Evolutionary conservation across 2,113 vertebrate genomes (phyloP).

Genomic region (Murina feae): DNA sequence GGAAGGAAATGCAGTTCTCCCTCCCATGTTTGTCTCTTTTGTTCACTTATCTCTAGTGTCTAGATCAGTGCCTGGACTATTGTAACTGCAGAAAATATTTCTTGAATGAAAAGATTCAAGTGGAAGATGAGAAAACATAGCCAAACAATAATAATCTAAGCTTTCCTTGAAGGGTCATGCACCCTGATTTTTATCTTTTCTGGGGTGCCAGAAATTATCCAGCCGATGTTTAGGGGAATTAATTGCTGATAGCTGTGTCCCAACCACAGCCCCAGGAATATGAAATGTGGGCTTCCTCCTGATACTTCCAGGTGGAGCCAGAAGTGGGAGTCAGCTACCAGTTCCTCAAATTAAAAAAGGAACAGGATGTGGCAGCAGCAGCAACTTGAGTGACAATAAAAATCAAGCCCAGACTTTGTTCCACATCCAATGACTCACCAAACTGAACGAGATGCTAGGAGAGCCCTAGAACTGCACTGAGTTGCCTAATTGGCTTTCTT

Average conservation of each 20-base stretch:
- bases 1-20: neutral
- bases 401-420: neutral
- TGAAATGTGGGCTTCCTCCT: neutral
- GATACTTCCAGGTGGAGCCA: neutral
- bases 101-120: constrained; percentile 14
- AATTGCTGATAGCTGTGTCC: neutral
- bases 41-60: neutral
- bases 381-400: constrained; percentile 12
- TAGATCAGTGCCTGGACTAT: neutral
- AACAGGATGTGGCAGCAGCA: neutral
- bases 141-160: neutral
- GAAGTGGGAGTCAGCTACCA: neutral
- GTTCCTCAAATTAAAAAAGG: constrained; percentile 23
- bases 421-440: neutral
- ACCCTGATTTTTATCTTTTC: neutral
- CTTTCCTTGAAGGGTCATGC: neutral
- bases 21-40: neutral
- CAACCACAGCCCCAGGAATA: neutral
- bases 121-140: neutral
- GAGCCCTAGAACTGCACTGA: neutral
- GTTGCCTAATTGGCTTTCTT: neutral
- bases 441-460: neutral
- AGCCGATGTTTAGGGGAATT: neutral
- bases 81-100: neutral
- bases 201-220: neutral